Evolutionary conservation across 2,888 invertebrate genomes (phyloP), one percentile per base, ranked within the genome.

Genomic region (Pheosia tremula): DNA sequence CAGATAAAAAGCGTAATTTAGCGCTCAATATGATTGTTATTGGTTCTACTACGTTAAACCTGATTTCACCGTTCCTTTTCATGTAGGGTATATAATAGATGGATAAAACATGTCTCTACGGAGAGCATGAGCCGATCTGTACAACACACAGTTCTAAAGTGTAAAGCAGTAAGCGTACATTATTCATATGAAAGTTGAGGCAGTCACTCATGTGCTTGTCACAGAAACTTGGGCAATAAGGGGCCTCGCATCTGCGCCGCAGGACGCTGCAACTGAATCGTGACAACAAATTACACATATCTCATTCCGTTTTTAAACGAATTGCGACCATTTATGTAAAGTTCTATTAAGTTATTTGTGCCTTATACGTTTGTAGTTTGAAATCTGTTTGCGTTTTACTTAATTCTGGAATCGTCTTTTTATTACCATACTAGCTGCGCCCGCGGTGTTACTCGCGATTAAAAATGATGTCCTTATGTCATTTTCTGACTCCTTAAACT

Each of bases 171-270:
- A 69, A 69, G 64, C 72, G 70, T 71, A 68, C 78, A 84, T 84
- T 79, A 83, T 73, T 83, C 83, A 80, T 76, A 65, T 63, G 64
- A 66, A 83, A 85, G 83, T 85, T 83, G 81, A 77, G 79, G 84
- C 83, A 80, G 80, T 81, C 78, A 71, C 75, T 71, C 80, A 78
- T 79, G 69, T 85, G 84, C 82, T 84, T 79, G 80, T 80, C 76
- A 71, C 72, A 47, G 61, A 66, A 80, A 82, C 79, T 84, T 82
- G 77, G 69, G 78, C 78, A 83, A 79, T 81, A 82, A 81, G 76
- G 70, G 67, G 64, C 61, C 63, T 64, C 67, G 61, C 70, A 71
- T 69, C 69, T 70, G 74, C 62, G 68, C 66, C 62, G 59, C 58
- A 63, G 56, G 60, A 61, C 60, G 62, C 52, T 56, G 62, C 56